Evolutionary conservation across 2,888 invertebrate species (phyloP), one percentile per base, ranked within the genome.

Genomic region (Cabera pusaria): DNA sequence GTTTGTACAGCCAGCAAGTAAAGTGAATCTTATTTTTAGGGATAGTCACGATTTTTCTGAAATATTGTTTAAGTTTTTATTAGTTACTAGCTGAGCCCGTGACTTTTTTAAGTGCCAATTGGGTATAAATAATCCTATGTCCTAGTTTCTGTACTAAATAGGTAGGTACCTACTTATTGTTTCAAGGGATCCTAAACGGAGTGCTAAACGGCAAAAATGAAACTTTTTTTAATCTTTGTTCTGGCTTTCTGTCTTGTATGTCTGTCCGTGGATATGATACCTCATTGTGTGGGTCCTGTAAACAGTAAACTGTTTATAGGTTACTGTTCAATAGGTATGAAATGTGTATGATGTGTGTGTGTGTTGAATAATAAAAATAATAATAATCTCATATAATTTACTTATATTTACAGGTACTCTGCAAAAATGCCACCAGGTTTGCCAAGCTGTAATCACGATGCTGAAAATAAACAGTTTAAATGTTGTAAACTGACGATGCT

Each of bases 1-100:
- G 31, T 25, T 31, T 31, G 35, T 31, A 36, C 31, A 31, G 18
- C 36, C 36, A 41, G 41, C 29, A 29, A 16, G 27, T 26, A 26
- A 42, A 41, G 14, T 25, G 7, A 27, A 33, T 33, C 27, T 25
- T 40, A 31, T 6, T 31, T 10, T 22, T 1, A 6, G 4, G 14
- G 23, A 5, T 23, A 5, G 23, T 14, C 23, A 23, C 23, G 23
- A 23, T 23, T 23, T 23, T 23, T 23, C 9, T 3, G 7, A 23
- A 23, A 7, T 8, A 23, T 7, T 23, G 7, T 23, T 9, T 14
- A 14, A 14, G 14, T 23, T 23, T 23, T 23, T 23, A 23, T 23
- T 23, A 9, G 2, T 23, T 23, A 23, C 23, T 23, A 23, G 5
- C 23, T 23, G 23, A 23, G 23, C 9, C 23, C 23, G 8, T 8